A percentile compares a stretch with the other conserved stretches of the same genome.
These are phyloP conservation scores for Gadopsis marmoratus DNA, from an alignment of 2,797 vertebrate species.

Conservation along the genomic window DNA sequence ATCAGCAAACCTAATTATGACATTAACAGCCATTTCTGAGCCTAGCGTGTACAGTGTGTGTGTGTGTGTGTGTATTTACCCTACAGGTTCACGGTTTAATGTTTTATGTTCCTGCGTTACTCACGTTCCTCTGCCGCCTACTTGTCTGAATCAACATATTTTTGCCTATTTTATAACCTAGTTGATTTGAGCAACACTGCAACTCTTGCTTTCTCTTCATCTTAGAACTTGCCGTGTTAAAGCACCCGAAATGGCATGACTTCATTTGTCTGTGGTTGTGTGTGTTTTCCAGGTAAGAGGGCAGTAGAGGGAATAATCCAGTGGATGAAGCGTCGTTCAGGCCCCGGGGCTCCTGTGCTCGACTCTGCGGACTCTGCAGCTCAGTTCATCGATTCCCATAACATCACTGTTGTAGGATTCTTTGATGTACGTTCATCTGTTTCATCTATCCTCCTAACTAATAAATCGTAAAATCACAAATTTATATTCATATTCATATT, in stretches of 20 bases:
- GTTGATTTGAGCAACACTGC: neutral
- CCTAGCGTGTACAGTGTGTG: neutral
- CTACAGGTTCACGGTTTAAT: neutral
- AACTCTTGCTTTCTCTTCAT: neutral
- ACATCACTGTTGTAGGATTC: constrained; percentile 88
- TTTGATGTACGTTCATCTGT: constrained; percentile 83
- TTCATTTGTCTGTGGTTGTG: constrained; percentile 13
- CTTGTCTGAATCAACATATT: constrained; percentile 1
- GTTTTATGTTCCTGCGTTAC: neutral
- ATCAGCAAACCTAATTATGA: too few species aligned
- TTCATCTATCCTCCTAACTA: neutral
- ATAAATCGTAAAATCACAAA: neutral
- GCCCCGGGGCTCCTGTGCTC: constrained; percentile 78
- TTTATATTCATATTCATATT: neutral
- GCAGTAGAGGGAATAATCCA: constrained; percentile 79
- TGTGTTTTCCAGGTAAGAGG: constrained; percentile 82
- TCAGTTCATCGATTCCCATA: constrained; percentile 76
- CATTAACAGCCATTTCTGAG: neutral
- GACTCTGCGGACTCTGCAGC: constrained; percentile 59
- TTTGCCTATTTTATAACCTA: neutral
- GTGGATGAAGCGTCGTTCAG: constrained; percentile 87
- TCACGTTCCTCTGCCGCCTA: neutral
- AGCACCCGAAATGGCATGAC: neutral
- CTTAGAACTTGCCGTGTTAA: neutral
- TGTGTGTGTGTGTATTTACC: neutral